Conservation (phyloP, 2,113 vertebrate species). For the Dicentrarchus labrax region DNA sequence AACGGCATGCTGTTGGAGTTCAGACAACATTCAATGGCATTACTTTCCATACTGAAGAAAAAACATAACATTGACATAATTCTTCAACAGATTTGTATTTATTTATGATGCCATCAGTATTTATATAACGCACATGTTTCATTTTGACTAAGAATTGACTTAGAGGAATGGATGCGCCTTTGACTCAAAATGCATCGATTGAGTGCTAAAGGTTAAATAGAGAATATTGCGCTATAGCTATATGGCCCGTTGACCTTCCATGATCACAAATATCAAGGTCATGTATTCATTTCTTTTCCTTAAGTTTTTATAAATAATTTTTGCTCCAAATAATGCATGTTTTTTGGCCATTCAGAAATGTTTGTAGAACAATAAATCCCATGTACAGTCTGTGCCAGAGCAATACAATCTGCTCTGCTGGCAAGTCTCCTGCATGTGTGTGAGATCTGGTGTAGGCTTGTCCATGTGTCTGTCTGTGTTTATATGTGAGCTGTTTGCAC, state of each 20-base stretch:
- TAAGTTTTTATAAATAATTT: neutral
- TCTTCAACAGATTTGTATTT: no score
- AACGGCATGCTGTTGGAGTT: no score
- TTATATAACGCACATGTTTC: no score
- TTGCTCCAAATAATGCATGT: neutral
- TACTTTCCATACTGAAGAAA: no score
- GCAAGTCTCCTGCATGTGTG: neutral
- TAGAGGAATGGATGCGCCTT: neutral
- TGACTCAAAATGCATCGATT: neutral
- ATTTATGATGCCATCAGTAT: no score
- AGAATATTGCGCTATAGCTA: no score
- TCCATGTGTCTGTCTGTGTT: slow-evolving; percentile 11
- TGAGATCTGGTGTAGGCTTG: neutral
- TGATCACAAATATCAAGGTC: neutral
- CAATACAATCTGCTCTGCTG: neutral
- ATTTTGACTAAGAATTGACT: no score
- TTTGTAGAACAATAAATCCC: neutral
- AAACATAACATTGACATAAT: no score
- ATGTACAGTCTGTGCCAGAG: neutral
- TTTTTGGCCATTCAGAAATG: neutral
- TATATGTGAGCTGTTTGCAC: neutral
- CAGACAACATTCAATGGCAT: no score
- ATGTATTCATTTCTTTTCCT: neutral
- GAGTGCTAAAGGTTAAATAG: neutral
- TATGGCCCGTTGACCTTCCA: neutral